Percentiles rank a stretch among this genome's conserved stretches.
These are phyloP conservation scores for Piaya cayana DNA, from an alignment of 2,113 vertebrate species.

Conservation along the genomic window DNA sequence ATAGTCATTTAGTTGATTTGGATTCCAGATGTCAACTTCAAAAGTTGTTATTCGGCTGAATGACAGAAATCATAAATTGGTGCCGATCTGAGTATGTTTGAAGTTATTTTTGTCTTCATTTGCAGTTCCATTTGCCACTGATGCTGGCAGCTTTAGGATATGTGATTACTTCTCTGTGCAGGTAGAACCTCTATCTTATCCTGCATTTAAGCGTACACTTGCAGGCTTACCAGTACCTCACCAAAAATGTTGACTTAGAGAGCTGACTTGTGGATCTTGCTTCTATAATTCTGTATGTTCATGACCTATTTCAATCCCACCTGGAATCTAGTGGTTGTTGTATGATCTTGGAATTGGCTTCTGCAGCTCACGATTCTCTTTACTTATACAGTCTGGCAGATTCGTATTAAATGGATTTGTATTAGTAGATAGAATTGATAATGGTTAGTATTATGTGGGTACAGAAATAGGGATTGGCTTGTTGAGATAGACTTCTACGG, in stretches of 20 bases:
- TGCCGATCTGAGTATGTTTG: constrained; percentile 11
- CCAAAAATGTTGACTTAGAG: background rate
- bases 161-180: background rate
- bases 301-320: background rate
- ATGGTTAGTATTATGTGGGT: background rate
- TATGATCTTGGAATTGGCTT: background rate
- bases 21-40: background rate
- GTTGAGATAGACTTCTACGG: background rate
- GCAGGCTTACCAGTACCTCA: background rate
- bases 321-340: background rate
- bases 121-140: background rate
- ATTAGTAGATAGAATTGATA: background rate
- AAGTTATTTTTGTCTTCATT: constrained; percentile 51
- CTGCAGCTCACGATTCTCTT: background rate
- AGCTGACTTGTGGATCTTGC: background rate
- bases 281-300: background rate
- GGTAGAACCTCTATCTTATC: background rate
- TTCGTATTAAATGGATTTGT: background rate
- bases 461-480: background rate
- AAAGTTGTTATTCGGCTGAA: background rate
- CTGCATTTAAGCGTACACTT: background rate
- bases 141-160: constrained; percentile 13
- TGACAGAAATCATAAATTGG: constrained; percentile 34
- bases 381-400: background rate
- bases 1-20: background rate